Conservation (phyloP, 2,113 vertebrate species). For the human (Homo sapiens) region GRCh38 chr1:90091001-90091500, state of each 20-base stretch:
- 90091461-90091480: neutral
- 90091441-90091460: neutral
- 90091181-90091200: neutral
- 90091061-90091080: neutral
- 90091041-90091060: neutral
- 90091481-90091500: neutral
- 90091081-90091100: neutral
- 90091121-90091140: neutral
- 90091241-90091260: neutral
- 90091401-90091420: neutral
- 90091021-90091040: neutral
- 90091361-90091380: neutral
- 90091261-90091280: neutral
- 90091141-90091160: neutral
- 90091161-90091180: neutral
- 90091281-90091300: slow-evolving; percentile 4
- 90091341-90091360: neutral
- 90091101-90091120: neutral
- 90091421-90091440: neutral
- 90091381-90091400: neutral
- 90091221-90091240: neutral
- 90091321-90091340: neutral
- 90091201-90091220: neutral
- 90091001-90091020: neutral
- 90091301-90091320: neutral